Base-by-base conservation (phyloP, 2,888 invertebrate genomes). In the Ectropis crepuscularia region DNA sequence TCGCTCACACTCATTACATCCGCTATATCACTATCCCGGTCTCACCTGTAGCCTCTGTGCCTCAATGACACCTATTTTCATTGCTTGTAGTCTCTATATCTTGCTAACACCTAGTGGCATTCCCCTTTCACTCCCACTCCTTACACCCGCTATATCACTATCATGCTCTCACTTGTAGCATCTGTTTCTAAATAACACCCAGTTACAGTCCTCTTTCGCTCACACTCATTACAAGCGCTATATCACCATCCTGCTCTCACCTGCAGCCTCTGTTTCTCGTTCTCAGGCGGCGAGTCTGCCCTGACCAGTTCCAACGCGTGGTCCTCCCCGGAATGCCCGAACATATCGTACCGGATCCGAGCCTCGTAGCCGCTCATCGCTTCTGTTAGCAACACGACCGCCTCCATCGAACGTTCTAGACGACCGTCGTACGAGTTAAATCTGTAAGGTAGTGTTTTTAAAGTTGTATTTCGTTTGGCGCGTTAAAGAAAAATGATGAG, bases 391-490 rank as follows among this genome's bases (percentile, higher is more conserved):
- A 99, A 94, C 0, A 98, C 96, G 10, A 96, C 96, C 0, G 97
- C 97, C 84, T 98, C 98, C 91, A 98, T 94, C 73, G 98, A 96
- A 65, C 98, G 95, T 81, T 99, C 98, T 61, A 99, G 94, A 57
- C 99, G 95, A 0, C 97, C 96, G 89, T 99, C 99, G 87, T 98
- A 97, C 0, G 98, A 96, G 84, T 99, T 99, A 85, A 99, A 99
- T 78, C 97, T 96, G 74, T 0, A 8, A 43, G 16, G 16, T 2
- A 28, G 16, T 28, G 16, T 4, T 28, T 28, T 28, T 28, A 28
- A 28, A 28, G 16, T 28, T 28, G 2, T 28, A 28, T 28, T 28
- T 28, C 16, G 16, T 28, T 28, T 28, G 16, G 16, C 1, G 16
- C 16, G 16, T 28, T 28, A 28, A 28, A 4, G 16, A 28, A 28